Evolutionary conservation across 2,113 vertebrate genomes (phyloP).

Genomic region (Pao palembangensis): DNA sequence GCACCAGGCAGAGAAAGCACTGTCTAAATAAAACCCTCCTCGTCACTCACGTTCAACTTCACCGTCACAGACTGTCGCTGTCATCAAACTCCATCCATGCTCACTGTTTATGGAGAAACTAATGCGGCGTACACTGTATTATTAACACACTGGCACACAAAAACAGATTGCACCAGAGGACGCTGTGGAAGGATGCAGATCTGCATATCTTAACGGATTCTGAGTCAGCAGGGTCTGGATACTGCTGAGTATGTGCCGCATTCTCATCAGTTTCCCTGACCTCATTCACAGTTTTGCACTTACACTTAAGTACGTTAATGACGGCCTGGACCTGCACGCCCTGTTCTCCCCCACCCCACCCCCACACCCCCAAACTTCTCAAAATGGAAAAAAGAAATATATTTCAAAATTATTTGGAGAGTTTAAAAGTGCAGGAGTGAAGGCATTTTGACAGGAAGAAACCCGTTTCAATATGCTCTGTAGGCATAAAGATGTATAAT

Average conservation of each 20-base stretch:
- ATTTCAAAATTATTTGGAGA: too few relatives aligned
- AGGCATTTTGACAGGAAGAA: too few relatives aligned
- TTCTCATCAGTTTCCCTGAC: neutral
- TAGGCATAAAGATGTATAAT: conserved; percentile 5
- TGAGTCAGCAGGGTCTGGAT: neutral
- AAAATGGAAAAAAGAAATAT: neutral
- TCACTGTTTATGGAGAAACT: conserved; percentile 29
- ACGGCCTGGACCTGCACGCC: conserved; percentile 9
- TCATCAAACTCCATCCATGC: conserved; percentile 43
- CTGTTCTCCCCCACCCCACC: conserved; percentile 1
- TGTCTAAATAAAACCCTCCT: conserved; percentile 78
- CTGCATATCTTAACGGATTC: neutral
- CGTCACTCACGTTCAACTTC: conserved; percentile 24
- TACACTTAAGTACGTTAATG: conserved; percentile 14
- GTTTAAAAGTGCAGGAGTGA: too few relatives aligned
- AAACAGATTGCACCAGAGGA: conserved; percentile 13
- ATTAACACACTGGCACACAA: conserved; percentile 20
- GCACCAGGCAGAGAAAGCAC: conserved; percentile 87
- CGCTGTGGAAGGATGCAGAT: conserved; percentile 7
- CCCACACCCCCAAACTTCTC: neutral
- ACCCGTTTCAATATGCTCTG: too few relatives aligned
- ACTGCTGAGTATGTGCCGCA: conserved; percentile 4
- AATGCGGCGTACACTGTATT: conserved; percentile 7
- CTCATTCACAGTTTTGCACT: conserved; percentile 30
- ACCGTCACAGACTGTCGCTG: conserved; percentile 36